These are phyloP conservation scores for Psephotus haematonotus DNA, from an alignment of 2,113 vertebrate genomes.

Conservation along the genomic window DNA sequence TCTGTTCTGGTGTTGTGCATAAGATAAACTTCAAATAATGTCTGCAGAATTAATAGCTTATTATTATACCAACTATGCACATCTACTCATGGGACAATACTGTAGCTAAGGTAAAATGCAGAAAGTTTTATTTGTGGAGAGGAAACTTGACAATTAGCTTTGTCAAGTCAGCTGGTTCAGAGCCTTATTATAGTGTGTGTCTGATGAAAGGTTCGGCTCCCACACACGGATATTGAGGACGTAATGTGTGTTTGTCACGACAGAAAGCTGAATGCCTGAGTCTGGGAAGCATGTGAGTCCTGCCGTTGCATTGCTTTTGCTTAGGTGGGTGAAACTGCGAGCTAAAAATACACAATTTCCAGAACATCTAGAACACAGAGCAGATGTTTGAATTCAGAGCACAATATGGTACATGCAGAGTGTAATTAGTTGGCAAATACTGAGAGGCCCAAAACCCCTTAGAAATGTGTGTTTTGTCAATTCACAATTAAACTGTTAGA, in stretches of 20 bases:
- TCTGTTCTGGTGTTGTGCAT: not conserved
- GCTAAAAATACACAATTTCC: not conserved
- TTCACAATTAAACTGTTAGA: not conserved
- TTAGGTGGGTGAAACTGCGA: not conserved
- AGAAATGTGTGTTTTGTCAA: not conserved
- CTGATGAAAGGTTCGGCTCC: not conserved
- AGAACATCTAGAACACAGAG: not conserved
- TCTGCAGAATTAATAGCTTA: conserved; percentile 23
- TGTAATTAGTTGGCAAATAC: not conserved
- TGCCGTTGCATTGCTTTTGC: not conserved
- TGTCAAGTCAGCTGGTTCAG: not conserved
- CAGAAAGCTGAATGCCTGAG: not conserved
- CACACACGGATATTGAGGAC: not conserved
- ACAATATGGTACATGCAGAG: not conserved
- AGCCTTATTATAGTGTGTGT: not conserved
- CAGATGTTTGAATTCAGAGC: not conserved
- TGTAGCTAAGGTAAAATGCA: conserved; percentile 16
- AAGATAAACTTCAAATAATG: not conserved
- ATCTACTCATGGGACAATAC: not conserved
- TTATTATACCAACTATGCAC: conserved; percentile 4
- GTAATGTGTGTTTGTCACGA: not conserved
- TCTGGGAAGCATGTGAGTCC: not conserved
- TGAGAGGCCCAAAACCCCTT: not conserved
- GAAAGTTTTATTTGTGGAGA: not conserved
- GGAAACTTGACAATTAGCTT: not conserved